These are phyloP conservation scores for Drosophila maculinotata DNA, from an alignment of 2,888 invertebrate genomes.

Conservation along the genomic window DNA sequence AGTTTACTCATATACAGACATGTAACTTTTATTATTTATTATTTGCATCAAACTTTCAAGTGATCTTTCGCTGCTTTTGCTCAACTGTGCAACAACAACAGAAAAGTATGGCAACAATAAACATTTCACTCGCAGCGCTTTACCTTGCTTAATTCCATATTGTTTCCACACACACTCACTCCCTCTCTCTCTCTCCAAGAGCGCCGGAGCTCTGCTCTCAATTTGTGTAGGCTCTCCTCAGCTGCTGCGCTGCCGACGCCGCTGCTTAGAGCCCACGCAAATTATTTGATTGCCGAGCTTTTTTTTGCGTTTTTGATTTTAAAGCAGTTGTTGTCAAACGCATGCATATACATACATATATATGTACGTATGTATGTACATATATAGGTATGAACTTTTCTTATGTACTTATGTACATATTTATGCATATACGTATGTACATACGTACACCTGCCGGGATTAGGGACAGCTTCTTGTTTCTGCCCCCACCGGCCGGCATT, in stretches of 20 bases:
- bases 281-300: constrained; percentile 61
- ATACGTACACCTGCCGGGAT: background rate
- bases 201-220: constrained; percentile 33
- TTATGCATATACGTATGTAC: background rate
- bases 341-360: constrained; percentile 9
- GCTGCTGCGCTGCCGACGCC: constrained; percentile 20
- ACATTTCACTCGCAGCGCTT: constrained; percentile 19
- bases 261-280: constrained; percentile 59
- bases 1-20: too few species aligned
- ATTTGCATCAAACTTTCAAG: background rate
- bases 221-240: constrained; percentile 27
- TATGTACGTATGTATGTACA: constrained; percentile 1
- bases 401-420: constrained; percentile 3
- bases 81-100: constrained; percentile 16
- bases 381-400: background rate
- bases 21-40: too few species aligned
- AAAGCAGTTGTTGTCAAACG: constrained; percentile 32
- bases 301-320: constrained; percentile 48
- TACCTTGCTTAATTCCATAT: constrained; percentile 25
- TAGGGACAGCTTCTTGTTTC: background rate
- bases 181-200: constrained; percentile 10
- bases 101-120: constrained; percentile 9
- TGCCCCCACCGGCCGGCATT: constrained; percentile 32
- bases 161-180: constrained; percentile 31
- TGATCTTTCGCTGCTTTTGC: background rate